Evolutionary conservation across 2,888 invertebrate genomes (phyloP).

Genomic region (Drosophila sordidapex): DNA sequence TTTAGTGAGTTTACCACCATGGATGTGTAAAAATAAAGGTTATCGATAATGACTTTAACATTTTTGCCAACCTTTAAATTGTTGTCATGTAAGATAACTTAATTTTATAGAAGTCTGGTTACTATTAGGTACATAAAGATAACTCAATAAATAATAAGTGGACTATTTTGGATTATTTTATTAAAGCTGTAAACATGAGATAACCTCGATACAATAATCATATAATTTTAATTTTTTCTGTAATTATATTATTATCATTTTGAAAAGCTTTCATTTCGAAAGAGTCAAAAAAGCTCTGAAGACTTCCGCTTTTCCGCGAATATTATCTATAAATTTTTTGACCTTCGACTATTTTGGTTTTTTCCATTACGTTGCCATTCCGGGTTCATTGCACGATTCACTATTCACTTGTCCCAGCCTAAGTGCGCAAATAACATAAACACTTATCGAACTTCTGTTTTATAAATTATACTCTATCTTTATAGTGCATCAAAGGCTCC

Average conservation of each 20-base stretch:
- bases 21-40: background rate
- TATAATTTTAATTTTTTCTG: background rate
- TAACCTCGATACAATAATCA: background rate
- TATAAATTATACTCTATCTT: background rate
- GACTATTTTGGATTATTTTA: background rate
- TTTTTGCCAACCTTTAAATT: no score
- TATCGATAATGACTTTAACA: background rate
- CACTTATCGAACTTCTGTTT: background rate
- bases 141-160: background rate
- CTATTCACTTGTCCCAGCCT: background rate
- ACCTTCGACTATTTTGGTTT: background rate
- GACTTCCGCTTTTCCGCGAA: background rate
- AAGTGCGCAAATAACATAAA: background rate
- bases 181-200: background rate
- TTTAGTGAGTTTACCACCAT: background rate
- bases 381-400: background rate
- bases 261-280: background rate
- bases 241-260: background rate
- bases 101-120: background rate
- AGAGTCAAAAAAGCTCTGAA: background rate
- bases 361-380: background rate
- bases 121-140: background rate
- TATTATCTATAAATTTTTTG: background rate
- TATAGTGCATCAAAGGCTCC: slow-evolving; percentile 55
- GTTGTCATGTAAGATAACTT: background rate